Evolutionary conservation across 2,797 vertebrate species (phyloP).

Genomic region (Cynodonichthys magdalenae): DNA sequence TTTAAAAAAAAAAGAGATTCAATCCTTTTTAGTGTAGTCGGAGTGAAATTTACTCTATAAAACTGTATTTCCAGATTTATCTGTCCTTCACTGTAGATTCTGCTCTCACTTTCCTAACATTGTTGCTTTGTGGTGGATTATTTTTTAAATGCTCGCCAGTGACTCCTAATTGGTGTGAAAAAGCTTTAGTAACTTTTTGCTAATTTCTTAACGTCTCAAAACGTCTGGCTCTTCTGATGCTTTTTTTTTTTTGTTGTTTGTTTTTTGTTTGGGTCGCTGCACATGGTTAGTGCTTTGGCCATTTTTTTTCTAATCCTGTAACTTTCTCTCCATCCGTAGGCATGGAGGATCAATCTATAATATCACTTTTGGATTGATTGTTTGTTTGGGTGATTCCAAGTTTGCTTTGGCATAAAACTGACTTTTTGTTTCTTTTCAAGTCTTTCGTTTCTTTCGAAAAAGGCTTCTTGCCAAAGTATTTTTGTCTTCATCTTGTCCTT

Average conservation of each 20-base stretch:
- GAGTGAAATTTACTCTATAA: too few relatives aligned
- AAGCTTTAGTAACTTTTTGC: conserved; percentile 17
- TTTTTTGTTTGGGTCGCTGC: conserved; percentile 7
- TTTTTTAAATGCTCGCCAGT: conserved; percentile 18
- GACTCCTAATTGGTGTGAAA: conserved; percentile 3
- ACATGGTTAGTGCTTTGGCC: conserved; percentile 35
- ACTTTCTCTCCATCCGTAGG: conserved; percentile 52
- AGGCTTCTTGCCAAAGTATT: conserved; percentile 30
- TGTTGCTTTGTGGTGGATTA: conserved; percentile 16
- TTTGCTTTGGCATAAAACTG: conserved; percentile 27
- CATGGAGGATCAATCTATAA: conserved; percentile 64
- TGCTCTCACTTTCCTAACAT: not conserved
- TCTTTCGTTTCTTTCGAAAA: conserved; percentile 12
- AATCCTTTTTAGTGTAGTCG: too few relatives aligned
- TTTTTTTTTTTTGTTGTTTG: conserved; percentile 8
- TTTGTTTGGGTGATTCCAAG: conserved; percentile 25
- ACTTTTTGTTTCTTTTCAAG: conserved; percentile 32
- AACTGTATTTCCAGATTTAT: not conserved
- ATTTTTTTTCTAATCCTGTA: conserved; percentile 41
- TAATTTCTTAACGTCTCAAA: conserved; percentile 32
- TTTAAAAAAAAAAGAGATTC: too few relatives aligned
- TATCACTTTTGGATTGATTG: conserved; percentile 49
- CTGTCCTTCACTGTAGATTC: not conserved
- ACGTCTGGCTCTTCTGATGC: conserved; percentile 22
- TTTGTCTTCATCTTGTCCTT: conserved; percentile 24